Percentiles rank a stretch among this genome's conserved stretches.
Evolutionary conservation across 2,888 invertebrate genomes (phyloP).

Genomic region (Eupithecia subfuscata): DNA sequence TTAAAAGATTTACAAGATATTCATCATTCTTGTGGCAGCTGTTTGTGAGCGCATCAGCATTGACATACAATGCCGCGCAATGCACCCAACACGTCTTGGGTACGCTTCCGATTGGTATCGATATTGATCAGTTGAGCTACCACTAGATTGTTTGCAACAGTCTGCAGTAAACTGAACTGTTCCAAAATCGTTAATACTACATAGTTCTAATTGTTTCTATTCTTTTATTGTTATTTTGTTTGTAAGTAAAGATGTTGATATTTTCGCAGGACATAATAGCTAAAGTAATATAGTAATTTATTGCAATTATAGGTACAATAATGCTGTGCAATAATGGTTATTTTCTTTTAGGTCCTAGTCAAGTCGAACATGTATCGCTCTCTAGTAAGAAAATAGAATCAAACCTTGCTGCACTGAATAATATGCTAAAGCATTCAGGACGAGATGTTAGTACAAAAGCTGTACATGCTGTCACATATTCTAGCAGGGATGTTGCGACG

Average conservation of each 20-base stretch:
- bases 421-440: background rate
- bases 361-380: background rate
- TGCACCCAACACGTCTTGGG: too few species aligned
- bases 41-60: background rate
- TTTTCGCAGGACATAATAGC: background rate
- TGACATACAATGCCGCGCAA: too few species aligned
- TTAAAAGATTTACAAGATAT: background rate
- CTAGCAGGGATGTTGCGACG: background rate
- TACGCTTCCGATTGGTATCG: too few species aligned
- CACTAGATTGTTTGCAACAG: background rate
- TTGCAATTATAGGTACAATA: background rate
- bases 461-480: slow-evolving; percentile 1
- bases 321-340: background rate
- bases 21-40: too few species aligned
- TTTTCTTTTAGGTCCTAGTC: background rate
- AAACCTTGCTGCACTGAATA: background rate
- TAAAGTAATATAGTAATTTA: background rate
- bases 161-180: background rate
- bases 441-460: background rate
- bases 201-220: background rate
- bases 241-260: background rate
- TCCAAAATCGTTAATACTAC: background rate
- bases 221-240: background rate
- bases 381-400: background rate
- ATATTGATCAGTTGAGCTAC: background rate